These are phyloP conservation scores for Ictidomys tridecemlineatus DNA, from an alignment of 2,113 vertebrate species.

Conservation along the genomic window DNA sequence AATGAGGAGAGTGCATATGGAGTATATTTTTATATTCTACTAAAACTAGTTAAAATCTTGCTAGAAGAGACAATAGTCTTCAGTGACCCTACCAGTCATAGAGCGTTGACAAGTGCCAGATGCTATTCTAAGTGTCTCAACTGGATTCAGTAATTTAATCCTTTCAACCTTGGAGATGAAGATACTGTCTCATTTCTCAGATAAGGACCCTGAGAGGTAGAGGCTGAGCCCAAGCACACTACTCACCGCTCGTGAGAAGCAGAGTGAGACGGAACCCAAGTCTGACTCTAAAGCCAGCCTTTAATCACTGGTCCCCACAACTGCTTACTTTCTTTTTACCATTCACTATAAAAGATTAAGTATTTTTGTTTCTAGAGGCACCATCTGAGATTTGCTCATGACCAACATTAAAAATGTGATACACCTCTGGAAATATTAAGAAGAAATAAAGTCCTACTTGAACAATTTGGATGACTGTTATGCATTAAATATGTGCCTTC, in stretches of 20 bases:
- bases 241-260: fast-evolving
- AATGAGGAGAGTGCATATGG: background rate
- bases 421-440: background rate
- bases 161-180: background rate
- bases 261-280: background rate
- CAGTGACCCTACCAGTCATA: background rate
- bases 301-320: no score
- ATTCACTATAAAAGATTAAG: background rate
- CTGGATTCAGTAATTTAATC: background rate
- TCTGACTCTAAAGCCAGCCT: background rate
- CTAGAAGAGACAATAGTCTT: background rate
- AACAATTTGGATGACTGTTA: background rate
- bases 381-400: background rate
- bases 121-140: background rate
- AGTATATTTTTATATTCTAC: background rate
- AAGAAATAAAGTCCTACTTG: background rate
- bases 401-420: background rate
- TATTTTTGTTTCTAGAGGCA: background rate
- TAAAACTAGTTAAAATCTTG: background rate
- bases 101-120: background rate
- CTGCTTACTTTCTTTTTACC: background rate
- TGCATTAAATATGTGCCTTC: background rate
- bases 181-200: no score
- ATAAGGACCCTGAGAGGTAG: background rate
- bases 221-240: background rate